Base-by-base conservation (phyloP, 30 jellyfish, hydroid and myxozoan genomes). In the Pelagia noctiluca region DNA sequence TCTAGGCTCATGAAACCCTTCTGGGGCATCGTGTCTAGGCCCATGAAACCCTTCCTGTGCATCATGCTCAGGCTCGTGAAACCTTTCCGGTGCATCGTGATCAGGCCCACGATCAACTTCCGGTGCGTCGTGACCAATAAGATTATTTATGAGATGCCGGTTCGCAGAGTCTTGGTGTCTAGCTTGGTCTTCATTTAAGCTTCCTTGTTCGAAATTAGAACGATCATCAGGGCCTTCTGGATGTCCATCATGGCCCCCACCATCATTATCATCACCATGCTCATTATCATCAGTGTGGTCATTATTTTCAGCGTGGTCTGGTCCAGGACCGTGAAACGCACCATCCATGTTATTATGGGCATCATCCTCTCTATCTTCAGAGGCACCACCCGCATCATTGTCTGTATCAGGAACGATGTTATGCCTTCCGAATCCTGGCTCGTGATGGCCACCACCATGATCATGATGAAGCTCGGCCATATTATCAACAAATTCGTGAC, bases 161-260 rank as follows among this genome's bases (percentile, higher is more conserved):
- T 79, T 71, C n/a, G 54, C 87, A 0, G 70, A 63, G 57, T 72
- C 93, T 12, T 69, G 86, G 2, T 83, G 71, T 35, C 46, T 81
- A 12, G 81, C 90, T 50, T 86, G 90, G n/a, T 13, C n/a, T 3
- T 71, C 76, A 25, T 21, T 68, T 21, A 29, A 62, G 1, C 80
- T 71, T 0, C 30, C 72, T 18, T 84, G 79, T 11, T 21, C 22
- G 11, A 8, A 19, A 1, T 49, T 70, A n/a, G 26, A 74, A 53
- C 68, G 67, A 23, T 63, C 75, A 36, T 0, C 74, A 28, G 46
- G 83, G 26, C 37, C 89, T 7, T 29, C 31, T 1, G 13, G 12
- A 42, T 63, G 37, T 0, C 49, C 65, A 26, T 35, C 92, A 46
- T 23, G 60, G 34, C 26, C 83, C 3, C 60, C 66, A 10, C 26